These are phyloP conservation scores for Notodonta dromedarius DNA, from an alignment of 2,888 invertebrate genomes.

Conservation along the genomic window DNA sequence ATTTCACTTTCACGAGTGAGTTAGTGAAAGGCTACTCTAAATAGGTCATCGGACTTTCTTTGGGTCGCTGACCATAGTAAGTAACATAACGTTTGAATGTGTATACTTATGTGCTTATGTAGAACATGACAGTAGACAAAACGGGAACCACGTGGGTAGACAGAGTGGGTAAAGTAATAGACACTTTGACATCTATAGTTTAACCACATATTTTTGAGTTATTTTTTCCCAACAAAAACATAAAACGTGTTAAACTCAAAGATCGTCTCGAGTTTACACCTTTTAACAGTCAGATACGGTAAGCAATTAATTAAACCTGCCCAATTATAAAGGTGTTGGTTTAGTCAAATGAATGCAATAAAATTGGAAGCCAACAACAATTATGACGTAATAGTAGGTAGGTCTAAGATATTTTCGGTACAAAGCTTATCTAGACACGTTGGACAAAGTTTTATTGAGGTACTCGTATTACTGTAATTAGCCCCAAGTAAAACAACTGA, in stretches of 20 bases:
- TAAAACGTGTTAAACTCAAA: not conserved
- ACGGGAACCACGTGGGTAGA: not conserved
- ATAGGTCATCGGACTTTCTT: constrained; percentile 22
- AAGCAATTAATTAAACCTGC: not conserved
- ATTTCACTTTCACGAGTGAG: constrained; percentile 28
- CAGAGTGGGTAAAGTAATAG: not conserved
- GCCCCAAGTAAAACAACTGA: too few species aligned
- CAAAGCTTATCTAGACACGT: too few species aligned
- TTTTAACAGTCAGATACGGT: not conserved
- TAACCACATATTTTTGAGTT: too few species aligned
- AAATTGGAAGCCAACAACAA: not conserved
- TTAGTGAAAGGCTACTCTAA: constrained; percentile 33
- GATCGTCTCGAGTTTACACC: too few species aligned
- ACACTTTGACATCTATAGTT: too few species aligned
- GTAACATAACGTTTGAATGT: constrained; percentile 10
- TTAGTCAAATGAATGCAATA: not conserved
- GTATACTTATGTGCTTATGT: constrained; percentile 5
- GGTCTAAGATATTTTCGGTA: too few species aligned
- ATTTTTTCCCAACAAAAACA: too few species aligned
- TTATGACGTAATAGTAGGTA: too few species aligned
- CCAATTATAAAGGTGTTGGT: not conserved
- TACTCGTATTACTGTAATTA: too few species aligned
- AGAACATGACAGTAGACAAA: constrained; percentile 1
- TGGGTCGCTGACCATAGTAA: not conserved
- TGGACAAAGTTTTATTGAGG: too few species aligned